phyloP scores from a whole-genome alignment of 2,797 vertebrate species.

The Labroides dimidiatus region DNA sequence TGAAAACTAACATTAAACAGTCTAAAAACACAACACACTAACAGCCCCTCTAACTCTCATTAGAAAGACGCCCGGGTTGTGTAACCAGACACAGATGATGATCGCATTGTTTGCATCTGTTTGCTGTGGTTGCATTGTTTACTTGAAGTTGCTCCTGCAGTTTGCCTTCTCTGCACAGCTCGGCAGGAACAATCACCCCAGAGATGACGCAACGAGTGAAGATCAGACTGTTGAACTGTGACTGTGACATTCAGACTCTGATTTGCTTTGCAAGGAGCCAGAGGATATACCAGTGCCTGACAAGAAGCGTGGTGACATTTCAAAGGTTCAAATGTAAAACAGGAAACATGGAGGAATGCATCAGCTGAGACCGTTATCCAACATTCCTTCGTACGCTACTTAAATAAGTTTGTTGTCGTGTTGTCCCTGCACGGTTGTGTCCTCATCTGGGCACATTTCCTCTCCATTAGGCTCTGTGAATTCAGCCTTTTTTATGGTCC shows the following conservation, averaged over 20 bases:
- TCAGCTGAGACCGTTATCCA: constrained; percentile 30
- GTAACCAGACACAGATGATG: constrained; percentile 29
- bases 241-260: constrained; percentile 39
- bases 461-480: constrained; percentile 38
- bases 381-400: constrained; percentile 8
- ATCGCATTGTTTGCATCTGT: constrained; percentile 61
- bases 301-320: constrained; percentile 26
- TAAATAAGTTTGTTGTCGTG: constrained; percentile 5
- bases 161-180: constrained; percentile 52
- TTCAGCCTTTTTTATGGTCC: constrained; percentile 50
- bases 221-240: constrained; percentile 34
- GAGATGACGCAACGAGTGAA: constrained; percentile 43
- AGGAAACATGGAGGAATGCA: constrained; percentile 21
- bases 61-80: constrained; percentile 36
- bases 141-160: constrained; percentile 73
- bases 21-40: constrained; percentile 29
- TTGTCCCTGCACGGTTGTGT: constrained; percentile 4
- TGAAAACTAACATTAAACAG: constrained; percentile 26
- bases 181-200: constrained; percentile 71
- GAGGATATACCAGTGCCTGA: constrained; percentile 55
- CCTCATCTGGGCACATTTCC: constrained; percentile 33
- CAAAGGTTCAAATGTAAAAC: constrained; percentile 24
- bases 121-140: constrained; percentile 65
- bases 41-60: constrained; percentile 35
- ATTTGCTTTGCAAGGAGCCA: constrained; percentile 16